Base-by-base conservation (phyloP, 2,888 invertebrate species). In the Slavum lentiscoides region DNA sequence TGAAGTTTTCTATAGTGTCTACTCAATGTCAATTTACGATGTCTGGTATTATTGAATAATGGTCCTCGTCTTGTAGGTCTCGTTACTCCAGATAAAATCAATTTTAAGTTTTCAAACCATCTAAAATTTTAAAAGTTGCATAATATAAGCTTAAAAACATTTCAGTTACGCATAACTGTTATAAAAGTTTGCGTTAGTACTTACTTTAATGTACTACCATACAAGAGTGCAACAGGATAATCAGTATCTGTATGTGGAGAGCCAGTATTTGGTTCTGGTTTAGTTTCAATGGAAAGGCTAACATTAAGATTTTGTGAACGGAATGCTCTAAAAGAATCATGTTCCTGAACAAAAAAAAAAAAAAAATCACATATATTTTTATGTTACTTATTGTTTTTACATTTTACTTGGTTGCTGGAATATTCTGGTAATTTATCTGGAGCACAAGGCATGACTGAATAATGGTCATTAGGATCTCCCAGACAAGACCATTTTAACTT, bases 401-500 rank as follows among this genome's bases (percentile, higher is more conserved):
- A 17, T 55, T 58, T 64, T 76, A 84, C 85, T 83, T 96, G 96
- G 87, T 97, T 96, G 85, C 95, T 95, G 1, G 97, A 96, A 88
- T 96, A 98, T 87, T 98, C 98, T 0, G 98, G 98, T 82, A 98
- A 89, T 86, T 97, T 93, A 83, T 97, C 94, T 0, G 98, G 97
- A 17, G 98, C 97, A 87, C 97, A 97, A 0, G 97, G 96, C 86
- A 95, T 93, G 0, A 97, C 96, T 15, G 93, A 91, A 87, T 97
- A 97, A 88, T 99, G 98, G 88, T 99, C 98, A 85, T 97, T 93
- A 0, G 96, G 93, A 88, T 98, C 95, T 0, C 95, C 97, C 70
- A 94, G 88, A 86, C 97, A 97, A 82, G 92, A 89, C 98, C 98
- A 98, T 84, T 92, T 91, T 84, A 98, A 88, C 86, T 94, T 93